These are phyloP conservation scores for Lepus oiostolus DNA, from an alignment of 2,797 vertebrate species.

Conservation along the genomic window DNA sequence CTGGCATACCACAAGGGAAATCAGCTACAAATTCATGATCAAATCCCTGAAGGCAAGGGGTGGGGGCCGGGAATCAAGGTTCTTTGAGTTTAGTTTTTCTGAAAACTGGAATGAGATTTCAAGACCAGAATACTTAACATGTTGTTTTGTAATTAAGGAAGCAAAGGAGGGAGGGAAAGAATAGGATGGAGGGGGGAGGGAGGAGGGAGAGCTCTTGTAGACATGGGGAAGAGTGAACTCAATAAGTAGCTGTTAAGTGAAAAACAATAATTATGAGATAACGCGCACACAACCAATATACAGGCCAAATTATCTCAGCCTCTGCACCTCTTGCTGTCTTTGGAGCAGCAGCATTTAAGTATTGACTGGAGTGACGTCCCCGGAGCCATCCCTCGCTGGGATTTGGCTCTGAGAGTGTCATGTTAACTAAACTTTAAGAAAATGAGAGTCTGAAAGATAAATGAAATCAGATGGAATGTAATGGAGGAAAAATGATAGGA, in stretches of 20 bases:
- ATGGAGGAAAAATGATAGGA: neutral
- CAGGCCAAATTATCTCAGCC: neutral
- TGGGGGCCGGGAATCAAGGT: neutral
- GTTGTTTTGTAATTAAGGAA: slow-evolving; percentile 63
- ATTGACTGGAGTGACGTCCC: neutral
- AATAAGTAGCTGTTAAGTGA: neutral
- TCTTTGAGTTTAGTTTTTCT: slow-evolving; percentile 72
- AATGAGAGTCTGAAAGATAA: slow-evolving; percentile 7
- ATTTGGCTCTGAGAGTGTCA: slow-evolving; percentile 13
- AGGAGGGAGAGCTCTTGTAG: neutral
- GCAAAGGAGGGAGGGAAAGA: neutral
- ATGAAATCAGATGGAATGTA: neutral
- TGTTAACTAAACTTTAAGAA: slow-evolving; percentile 64
- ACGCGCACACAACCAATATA: neutral
- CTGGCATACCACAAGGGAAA: slow-evolving; percentile 63
- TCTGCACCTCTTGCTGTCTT: neutral
- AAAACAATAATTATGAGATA: neutral
- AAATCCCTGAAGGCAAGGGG: neutral
- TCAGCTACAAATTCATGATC: slow-evolving; percentile 65
- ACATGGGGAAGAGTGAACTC: neutral
- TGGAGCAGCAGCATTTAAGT: neutral
- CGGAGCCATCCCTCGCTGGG: neutral
- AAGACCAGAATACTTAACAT: slow-evolving; percentile 56
- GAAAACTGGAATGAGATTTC: slow-evolving; percentile 62
- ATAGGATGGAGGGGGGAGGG: neutral